phyloP scores from a whole-genome alignment of 2,797 vertebrate species.

The Sitta carolinensis region DNA sequence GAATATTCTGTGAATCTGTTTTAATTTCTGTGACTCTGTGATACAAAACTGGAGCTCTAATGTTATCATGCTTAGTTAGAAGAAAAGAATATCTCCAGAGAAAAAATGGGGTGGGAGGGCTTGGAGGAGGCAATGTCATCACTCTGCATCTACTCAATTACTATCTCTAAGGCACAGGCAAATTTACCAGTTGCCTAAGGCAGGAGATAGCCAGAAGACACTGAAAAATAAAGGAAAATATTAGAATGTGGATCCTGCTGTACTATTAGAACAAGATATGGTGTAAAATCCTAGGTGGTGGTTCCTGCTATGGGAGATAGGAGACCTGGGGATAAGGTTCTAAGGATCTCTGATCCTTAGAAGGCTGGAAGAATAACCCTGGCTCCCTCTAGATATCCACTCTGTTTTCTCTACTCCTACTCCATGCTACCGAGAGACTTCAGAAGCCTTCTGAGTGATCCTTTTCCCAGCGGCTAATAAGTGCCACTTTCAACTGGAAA shows the following conservation, averaged over 20 bases:
- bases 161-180: not conserved
- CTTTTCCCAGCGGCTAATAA: not conserved
- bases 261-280: not conserved
- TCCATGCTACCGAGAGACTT: not conserved
- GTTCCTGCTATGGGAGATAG: not conserved
- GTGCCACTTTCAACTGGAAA: not conserved
- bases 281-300: not conserved
- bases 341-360: not conserved
- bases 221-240: not conserved
- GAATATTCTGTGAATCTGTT: not conserved
- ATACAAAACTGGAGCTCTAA: not conserved
- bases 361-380: not conserved
- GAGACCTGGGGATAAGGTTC: not conserved
- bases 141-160: not conserved
- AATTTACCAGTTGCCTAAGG: not conserved
- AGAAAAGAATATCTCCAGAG: not conserved
- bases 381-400: not conserved
- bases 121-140: not conserved
- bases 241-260: not conserved
- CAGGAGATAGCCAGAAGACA: not conserved
- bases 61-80: not conserved
- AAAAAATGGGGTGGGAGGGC: fast-evolving
- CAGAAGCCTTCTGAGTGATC: not conserved
- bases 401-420: not conserved
- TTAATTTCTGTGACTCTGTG: not conserved